These are phyloP conservation scores for Eudemis profundana DNA, from an alignment of 2,888 invertebrate genomes.

Conservation along the genomic window DNA sequence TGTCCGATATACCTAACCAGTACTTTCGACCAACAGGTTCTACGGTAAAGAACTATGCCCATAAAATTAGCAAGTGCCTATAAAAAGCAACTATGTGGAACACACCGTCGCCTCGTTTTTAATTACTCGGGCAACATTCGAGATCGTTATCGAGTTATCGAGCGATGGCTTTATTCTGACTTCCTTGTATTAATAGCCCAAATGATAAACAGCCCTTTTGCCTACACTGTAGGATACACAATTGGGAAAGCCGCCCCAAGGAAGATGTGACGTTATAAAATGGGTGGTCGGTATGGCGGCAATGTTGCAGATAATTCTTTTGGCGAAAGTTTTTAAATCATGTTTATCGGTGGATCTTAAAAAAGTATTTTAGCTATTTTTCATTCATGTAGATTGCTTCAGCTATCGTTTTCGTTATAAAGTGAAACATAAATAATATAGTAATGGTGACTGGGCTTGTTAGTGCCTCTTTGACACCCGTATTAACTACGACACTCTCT, in stretches of 20 bases:
- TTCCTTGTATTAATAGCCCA: constrained; percentile 29
- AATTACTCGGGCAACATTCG: constrained; percentile 49
- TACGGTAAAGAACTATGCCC: constrained; percentile 12
- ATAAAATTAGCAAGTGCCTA: constrained; percentile 41
- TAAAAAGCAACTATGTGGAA: constrained; percentile 43
- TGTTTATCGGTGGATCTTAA: constrained; percentile 25
- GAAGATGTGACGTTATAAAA: constrained; percentile 9
- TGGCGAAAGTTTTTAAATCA: constrained; percentile 35
- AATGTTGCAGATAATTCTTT: constrained; percentile 41
- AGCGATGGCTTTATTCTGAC: constrained; percentile 54
- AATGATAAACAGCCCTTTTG: constrained; percentile 13
- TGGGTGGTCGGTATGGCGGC: constrained; percentile 4
- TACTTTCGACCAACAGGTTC: not conserved
- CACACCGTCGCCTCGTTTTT: constrained; percentile 47
- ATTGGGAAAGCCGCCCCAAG: not conserved
- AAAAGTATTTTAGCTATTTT: not conserved
- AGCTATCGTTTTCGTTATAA: not conserved
- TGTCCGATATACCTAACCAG: not conserved
- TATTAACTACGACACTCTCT: constrained; percentile 43
- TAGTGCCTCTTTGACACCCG: constrained; percentile 2
- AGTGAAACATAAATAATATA: not conserved
- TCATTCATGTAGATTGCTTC: not conserved
- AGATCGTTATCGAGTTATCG: constrained; percentile 67
- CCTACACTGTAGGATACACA: not conserved
- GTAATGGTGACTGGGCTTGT: not conserved